Evolutionary conservation across 2,888 invertebrate species (phyloP).

Genomic region (Leuctra nigra): DNA sequence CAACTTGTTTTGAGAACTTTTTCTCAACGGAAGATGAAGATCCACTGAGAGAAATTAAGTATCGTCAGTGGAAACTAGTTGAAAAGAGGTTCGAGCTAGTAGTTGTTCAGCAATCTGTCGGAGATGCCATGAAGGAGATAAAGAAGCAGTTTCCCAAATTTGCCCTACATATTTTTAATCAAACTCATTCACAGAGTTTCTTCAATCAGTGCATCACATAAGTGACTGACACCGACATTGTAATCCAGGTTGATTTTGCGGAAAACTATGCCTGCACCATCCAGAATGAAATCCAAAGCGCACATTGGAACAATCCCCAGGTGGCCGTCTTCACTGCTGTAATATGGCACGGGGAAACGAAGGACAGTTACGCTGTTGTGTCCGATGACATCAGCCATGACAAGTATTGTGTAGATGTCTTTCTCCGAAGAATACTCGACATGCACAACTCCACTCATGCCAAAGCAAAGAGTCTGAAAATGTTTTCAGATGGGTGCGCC

Average conservation of each 20-base stretch:
- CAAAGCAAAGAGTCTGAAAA: not conserved
- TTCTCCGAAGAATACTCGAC: not conserved
- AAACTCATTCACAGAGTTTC: not conserved
- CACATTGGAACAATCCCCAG: slow-evolving; percentile 17
- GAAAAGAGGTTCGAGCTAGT: not conserved
- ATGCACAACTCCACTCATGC: too few relatives aligned
- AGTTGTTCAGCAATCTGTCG: too few relatives aligned
- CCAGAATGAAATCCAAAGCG: slow-evolving; percentile 19
- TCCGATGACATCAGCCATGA: not conserved
- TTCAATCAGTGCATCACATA: not conserved
- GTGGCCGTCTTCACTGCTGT: slow-evolving; percentile 14
- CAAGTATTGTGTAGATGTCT: not conserved
- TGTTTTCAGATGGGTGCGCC: slow-evolving; percentile 9
- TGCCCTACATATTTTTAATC: not conserved
- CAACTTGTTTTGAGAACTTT: not conserved
- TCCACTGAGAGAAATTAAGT: not conserved
- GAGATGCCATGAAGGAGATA: too few relatives aligned
- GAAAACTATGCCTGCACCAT: slow-evolving; percentile 15
- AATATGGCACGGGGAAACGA: slow-evolving; percentile 6
- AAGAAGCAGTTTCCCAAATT: too few relatives aligned
- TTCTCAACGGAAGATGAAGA: not conserved
- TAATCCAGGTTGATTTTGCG: slow-evolving; percentile 15
- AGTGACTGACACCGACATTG: not conserved
- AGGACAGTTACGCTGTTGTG: not conserved
- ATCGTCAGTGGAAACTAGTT: not conserved